These are phyloP conservation scores for Phasia obesa DNA, from an alignment of 2,888 invertebrate genomes.

Conservation along the genomic window DNA sequence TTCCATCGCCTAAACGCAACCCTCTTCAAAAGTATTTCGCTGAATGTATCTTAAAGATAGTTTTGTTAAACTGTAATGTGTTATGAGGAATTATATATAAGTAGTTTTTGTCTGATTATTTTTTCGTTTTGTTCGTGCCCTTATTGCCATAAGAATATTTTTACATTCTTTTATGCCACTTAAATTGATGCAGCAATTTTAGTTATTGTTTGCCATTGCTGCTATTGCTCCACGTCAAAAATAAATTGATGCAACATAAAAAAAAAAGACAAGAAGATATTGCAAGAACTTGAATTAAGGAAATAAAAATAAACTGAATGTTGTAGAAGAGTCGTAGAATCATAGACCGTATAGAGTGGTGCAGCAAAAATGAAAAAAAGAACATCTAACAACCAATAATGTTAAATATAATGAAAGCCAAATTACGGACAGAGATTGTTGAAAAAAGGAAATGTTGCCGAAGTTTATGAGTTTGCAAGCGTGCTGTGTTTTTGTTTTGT, in stretches of 20 bases:
- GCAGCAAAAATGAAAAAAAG: background rate
- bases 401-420: constrained; percentile 60
- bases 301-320: constrained; percentile 47
- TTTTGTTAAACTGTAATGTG: background rate
- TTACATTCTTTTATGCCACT: constrained; percentile 7
- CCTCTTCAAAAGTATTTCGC: background rate
- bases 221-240: constrained; percentile 44
- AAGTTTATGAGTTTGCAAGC: background rate
- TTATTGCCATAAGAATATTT: constrained; percentile 7
- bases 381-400: constrained; percentile 50
- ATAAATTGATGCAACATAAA: constrained; percentile 55
- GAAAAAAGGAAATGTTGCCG: constrained; percentile 11
- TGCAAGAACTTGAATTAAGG: background rate
- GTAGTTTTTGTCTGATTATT: no score
- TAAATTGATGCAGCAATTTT: constrained; percentile 65
- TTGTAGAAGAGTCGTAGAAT: constrained; percentile 10
- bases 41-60: background rate
- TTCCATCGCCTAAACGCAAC: no score
- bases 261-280: background rate
- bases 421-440: constrained; percentile 44
- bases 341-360: background rate
- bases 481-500: background rate
- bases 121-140: background rate
- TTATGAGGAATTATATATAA: background rate
- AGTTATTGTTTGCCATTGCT: constrained; percentile 65